These are phyloP conservation scores for Illadopsis cleaveri DNA, from an alignment of 2,113 vertebrate species.

Conservation along the genomic window DNA sequence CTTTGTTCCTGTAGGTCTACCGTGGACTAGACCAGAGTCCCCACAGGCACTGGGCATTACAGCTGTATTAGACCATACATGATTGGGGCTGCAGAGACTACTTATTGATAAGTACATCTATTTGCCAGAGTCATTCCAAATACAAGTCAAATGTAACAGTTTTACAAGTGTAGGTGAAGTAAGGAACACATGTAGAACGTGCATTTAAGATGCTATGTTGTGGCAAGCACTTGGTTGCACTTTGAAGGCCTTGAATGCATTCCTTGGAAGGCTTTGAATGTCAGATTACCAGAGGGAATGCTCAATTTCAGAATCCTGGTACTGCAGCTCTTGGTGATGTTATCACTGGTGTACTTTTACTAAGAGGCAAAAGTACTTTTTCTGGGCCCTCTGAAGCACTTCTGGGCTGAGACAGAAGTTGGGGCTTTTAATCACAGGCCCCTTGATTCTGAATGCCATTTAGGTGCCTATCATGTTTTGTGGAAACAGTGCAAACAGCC, in stretches of 20 bases:
- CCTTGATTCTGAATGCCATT: background rate
- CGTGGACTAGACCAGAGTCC: background rate
- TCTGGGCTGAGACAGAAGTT: background rate
- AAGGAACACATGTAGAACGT: background rate
- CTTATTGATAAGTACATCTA: background rate
- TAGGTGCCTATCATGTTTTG: background rate
- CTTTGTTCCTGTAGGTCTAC: background rate
- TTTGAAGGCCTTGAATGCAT: background rate
- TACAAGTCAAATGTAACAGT: background rate
- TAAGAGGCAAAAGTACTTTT: background rate
- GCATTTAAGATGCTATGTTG: background rate
- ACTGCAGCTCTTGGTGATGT: background rate
- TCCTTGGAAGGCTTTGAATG: background rate
- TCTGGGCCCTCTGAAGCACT: background rate
- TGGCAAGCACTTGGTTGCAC: background rate
- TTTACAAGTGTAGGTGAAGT: background rate
- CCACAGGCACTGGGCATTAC: background rate
- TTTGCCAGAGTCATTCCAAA: background rate
- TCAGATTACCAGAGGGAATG: background rate
- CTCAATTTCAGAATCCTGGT: background rate
- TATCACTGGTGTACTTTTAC: background rate
- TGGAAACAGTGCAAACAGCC: background rate
- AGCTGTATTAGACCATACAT: background rate
- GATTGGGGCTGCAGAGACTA: background rate
- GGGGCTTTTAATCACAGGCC: background rate